These are phyloP conservation scores for Latrodectus geometricus DNA, from an alignment of 1,140 invertebrate genomes.

Conservation along the genomic window DNA sequence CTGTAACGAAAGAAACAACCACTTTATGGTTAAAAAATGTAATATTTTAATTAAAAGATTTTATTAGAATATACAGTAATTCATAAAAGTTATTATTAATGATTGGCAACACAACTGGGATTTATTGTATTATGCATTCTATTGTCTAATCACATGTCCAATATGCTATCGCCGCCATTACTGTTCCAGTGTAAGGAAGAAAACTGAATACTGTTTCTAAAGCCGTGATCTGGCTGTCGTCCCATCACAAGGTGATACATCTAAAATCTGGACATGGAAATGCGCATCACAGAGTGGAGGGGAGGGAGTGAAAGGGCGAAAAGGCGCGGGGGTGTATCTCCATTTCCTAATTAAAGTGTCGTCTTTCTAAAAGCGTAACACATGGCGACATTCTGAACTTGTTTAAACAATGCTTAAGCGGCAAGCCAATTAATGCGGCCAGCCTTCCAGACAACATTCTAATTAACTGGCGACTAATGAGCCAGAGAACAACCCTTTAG, in stretches of 20 bases:
- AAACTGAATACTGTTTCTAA: too few species aligned
- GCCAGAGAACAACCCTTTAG: slow-evolving; percentile 53
- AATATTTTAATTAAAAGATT: too few species aligned
- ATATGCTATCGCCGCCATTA: too few species aligned
- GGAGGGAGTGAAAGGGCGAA: not conserved
- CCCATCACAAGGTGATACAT: slow-evolving; percentile 30
- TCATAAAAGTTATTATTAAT: too few species aligned
- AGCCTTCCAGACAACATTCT: slow-evolving; percentile 57
- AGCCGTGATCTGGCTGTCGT: not conserved
- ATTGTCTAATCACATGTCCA: too few species aligned
- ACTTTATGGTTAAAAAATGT: too few species aligned
- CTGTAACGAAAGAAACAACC: too few species aligned
- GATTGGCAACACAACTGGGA: too few species aligned
- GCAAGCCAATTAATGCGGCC: slow-evolving; percentile 58
- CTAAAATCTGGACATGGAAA: slow-evolving; percentile 4
- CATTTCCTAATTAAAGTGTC: slow-evolving; percentile 58
- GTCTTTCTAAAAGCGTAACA: slow-evolving; percentile 56
- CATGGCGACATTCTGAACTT: slow-evolving; percentile 56
- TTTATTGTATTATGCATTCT: too few species aligned
- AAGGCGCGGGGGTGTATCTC: not conserved
- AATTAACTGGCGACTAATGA: slow-evolving; percentile 58
- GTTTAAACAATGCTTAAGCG: slow-evolving; percentile 60
- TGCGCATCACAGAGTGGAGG: not conserved
- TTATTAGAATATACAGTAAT: too few species aligned
- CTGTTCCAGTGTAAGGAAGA: too few species aligned